Percentiles rank a stretch among this genome's conserved stretches.
phyloP scores from a whole-genome alignment of 2,888 invertebrate species.

The Scotopteryx bipunctaria region DNA sequence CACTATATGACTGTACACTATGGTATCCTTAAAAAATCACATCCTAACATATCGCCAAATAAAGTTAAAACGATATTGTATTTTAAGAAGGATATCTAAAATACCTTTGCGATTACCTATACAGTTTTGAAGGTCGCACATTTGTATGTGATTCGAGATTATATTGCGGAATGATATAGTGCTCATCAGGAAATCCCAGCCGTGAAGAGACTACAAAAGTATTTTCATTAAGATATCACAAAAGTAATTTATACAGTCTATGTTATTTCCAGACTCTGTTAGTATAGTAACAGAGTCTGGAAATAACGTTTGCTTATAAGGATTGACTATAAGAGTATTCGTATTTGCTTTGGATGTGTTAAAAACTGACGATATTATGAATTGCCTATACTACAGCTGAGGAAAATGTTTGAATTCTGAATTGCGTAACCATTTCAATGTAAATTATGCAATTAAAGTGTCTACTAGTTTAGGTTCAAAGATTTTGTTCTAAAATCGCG shows the following conservation, averaged over 20 bases:
- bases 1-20: no score
- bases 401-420: not conserved
- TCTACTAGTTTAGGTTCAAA: not conserved
- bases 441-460: not conserved
- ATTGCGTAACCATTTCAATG: not conserved
- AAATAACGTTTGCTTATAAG: constrained; percentile 3
- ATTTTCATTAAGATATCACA: constrained; percentile 40
- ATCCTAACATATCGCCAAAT: no score
- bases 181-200: constrained; percentile 55
- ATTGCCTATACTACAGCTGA: not conserved
- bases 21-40: no score
- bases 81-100: constrained; percentile 3
- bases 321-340: constrained; percentile 11
- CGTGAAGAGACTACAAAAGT: constrained; percentile 55
- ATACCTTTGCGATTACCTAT: constrained; percentile 28
- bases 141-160: constrained; percentile 50
- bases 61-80: no score
- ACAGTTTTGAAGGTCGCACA: constrained; percentile 48
- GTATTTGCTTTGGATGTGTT: constrained; percentile 16
- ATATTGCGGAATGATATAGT: constrained; percentile 43
- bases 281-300: not conserved
- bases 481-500: not conserved
- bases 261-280: constrained; percentile 7
- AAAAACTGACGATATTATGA: constrained; percentile 6
- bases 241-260: constrained; percentile 22